Conservation (phyloP, 2,797 vertebrate species). For the Darevskia mixta region DNA sequence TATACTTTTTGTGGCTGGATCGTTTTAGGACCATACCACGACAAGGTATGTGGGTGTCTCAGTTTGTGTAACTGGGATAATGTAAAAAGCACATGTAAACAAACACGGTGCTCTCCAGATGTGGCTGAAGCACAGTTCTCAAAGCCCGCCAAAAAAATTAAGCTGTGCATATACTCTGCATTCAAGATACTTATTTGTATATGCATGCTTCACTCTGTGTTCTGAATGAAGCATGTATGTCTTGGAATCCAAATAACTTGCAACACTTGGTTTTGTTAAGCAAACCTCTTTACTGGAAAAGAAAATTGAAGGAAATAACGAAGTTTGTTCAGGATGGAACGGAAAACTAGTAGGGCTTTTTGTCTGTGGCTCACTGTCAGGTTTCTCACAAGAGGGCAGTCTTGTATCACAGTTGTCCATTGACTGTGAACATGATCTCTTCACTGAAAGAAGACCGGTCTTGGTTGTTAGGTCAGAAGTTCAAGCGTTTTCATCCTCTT, state of each 20-base stretch:
- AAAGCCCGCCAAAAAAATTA: no score
- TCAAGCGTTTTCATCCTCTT: rapidly evolving
- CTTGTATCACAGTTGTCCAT: conserved; percentile 42
- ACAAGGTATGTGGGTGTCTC: conserved; percentile 84
- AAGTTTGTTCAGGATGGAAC: background rate
- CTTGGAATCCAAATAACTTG: background rate
- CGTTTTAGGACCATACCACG: conserved; percentile 94
- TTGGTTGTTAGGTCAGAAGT: rapidly evolving
- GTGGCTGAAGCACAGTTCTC: no score
- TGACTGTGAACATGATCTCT: background rate
- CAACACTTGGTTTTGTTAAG: background rate
- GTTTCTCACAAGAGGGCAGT: conserved; percentile 67
- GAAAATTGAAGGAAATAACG: background rate
- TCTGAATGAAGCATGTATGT: background rate
- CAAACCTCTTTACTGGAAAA: background rate
- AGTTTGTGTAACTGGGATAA: background rate
- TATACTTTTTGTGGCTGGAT: conserved; percentile 99
- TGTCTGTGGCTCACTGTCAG: rapidly evolving
- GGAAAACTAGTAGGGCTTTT: background rate
- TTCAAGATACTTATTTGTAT: background rate
- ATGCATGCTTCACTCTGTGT: background rate
- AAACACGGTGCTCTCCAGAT: no score
- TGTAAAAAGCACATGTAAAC: no score
- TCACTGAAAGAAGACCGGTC: background rate
- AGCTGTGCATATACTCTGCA: background rate